Conservation (phyloP, 2,888 invertebrate genomes). For the Philopedon plagiatum region DNA sequence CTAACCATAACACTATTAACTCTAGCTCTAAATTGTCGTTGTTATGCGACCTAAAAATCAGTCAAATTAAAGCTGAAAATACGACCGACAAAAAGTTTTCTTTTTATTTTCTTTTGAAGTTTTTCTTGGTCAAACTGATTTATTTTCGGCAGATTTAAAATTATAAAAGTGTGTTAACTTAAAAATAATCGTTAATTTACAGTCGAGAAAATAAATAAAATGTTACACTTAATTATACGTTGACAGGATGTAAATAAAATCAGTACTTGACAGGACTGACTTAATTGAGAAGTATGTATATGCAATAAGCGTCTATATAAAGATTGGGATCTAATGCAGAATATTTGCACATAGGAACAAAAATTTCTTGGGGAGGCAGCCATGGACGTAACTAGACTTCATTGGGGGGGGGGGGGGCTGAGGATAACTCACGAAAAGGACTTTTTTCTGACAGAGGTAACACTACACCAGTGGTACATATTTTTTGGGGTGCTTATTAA, state of each 20-base stretch:
- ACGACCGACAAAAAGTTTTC: not conserved
- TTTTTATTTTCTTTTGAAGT: conserved; percentile 13
- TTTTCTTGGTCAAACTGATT: not conserved
- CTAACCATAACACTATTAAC: too few species aligned
- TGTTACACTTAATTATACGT: not conserved
- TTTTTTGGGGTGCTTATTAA: too few species aligned
- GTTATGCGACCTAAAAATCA: not conserved
- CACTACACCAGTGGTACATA: too few species aligned
- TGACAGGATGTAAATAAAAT: not conserved
- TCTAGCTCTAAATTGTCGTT: not conserved
- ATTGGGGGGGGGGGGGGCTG: too few species aligned
- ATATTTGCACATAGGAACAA: too few species aligned
- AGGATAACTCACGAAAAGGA: too few species aligned
- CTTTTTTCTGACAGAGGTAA: too few species aligned
- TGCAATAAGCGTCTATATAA: too few species aligned
- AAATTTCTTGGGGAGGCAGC: too few species aligned
- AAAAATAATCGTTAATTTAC: not conserved
- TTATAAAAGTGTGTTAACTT: not conserved
- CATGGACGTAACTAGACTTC: too few species aligned
- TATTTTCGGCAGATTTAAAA: not conserved
- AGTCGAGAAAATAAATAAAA: not conserved
- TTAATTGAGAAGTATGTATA: too few species aligned
- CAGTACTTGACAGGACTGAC: not conserved
- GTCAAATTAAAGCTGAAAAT: not conserved
- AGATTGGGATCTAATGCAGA: too few species aligned